Conservation (phyloP, 2,797 vertebrate genomes). For the Megalops cyprinoides region DNA sequence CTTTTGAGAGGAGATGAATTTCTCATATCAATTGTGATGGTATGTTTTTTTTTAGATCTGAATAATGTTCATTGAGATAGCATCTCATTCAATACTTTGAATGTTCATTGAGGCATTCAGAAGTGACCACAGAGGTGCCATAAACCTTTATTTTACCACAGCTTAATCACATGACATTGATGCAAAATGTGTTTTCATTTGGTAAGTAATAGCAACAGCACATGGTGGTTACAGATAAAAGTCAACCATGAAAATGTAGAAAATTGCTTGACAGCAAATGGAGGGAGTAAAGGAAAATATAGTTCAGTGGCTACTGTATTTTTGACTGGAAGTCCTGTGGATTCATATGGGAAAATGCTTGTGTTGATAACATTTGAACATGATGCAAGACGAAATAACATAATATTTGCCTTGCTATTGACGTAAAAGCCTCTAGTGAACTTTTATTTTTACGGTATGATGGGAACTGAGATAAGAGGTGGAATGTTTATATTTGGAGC, state of each 20-base stretch:
- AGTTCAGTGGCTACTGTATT: no score
- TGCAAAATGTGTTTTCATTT: neutral
- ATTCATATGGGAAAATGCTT: no score
- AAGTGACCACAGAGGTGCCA: neutral
- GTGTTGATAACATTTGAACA: no score
- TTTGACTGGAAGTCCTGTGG: no score
- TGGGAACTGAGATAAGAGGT: neutral
- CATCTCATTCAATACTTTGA: neutral
- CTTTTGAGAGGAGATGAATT: no score
- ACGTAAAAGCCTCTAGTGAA: no score
- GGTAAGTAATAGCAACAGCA: neutral
- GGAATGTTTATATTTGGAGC: neutral
- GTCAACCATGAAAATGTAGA: neutral
- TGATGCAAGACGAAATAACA: no score
- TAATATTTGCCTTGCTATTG: no score
- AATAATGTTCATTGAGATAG: no score
- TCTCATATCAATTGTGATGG: no score
- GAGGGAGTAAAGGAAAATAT: no score
- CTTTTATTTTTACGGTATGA: neutral
- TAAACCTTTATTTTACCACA: neutral
- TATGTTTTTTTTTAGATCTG: no score
- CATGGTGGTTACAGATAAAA: neutral
- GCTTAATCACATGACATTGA: neutral
- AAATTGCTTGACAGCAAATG: conserved; percentile 8
- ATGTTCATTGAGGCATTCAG: neutral